Evolutionary conservation across 2,888 invertebrate genomes (phyloP), one percentile per base, ranked within the genome.

Genomic region (Ypsolopha scabrella): DNA sequence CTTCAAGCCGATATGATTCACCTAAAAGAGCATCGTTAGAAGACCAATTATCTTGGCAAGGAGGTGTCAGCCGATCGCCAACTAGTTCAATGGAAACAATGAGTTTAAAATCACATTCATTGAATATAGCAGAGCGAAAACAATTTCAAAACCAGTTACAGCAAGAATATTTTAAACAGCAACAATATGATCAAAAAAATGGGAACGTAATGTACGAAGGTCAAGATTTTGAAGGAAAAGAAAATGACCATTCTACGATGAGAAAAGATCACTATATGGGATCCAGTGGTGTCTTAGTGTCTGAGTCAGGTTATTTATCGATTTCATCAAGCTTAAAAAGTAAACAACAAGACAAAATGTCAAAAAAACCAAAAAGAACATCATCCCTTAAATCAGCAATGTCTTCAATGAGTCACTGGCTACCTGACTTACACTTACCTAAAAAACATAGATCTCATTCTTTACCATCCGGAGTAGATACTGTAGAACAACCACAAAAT

Each of bases 371-470:
- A 37, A 91, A 91, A 72, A 79, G 92, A 56, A 90, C 91, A 8
- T 93, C 93, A 8, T 93, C 93, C 0, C 71, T 93, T 52, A 93
- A 93, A 75, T 91, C 92, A 45, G 94, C 94, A 0, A 93, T 94
- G 92, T 93, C 89, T 64, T 92, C 93, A 0, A 91, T 94, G 66
- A 93, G 91, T 64, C 91, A 90, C 57, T 93, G 95, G 91, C 73
- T 96, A 51, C 95, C 95, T 0, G 95, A 94, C 70, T 79, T 92
- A 55, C 93, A 94, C 71, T 80, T 95, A 50, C 89, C 91, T 13
- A 94, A 93, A 68, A 87, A 94, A 60, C 91, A 92, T 72, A 88
- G 95, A 61, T 95, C 95, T 6, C 92, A 94, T 67, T 95, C 95
- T 1, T 78, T 96, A 51, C 95, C 95, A 0, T 90, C 91, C 13